These are phyloP conservation scores for Nycticryphes semicollaris DNA, from an alignment of 2,113 vertebrate species.

Conservation along the genomic window DNA sequence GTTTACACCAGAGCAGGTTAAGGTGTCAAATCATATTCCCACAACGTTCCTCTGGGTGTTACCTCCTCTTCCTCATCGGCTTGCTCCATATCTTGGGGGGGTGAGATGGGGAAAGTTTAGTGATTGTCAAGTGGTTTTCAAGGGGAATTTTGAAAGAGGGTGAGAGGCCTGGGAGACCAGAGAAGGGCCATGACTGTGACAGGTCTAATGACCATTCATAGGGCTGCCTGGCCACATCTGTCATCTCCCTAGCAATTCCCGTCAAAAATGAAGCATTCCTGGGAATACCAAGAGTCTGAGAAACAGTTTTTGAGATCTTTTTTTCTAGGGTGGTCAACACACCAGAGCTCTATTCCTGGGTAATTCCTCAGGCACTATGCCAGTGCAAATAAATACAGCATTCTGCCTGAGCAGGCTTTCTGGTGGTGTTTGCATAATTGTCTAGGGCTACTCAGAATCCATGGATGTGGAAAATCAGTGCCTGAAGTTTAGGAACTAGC, in stretches of 20 bases:
- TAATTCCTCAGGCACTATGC: not conserved
- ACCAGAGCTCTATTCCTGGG: not conserved
- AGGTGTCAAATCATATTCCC: not conserved
- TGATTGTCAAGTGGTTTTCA: not conserved
- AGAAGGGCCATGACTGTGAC: not conserved
- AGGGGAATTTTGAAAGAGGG: not conserved
- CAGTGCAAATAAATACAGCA: not conserved
- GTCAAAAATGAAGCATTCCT: not conserved
- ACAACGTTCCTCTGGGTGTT: not conserved
- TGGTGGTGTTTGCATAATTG: not conserved
- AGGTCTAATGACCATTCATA: not conserved
- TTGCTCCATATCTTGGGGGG: not conserved
- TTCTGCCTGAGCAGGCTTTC: not conserved
- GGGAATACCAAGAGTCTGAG: not conserved
- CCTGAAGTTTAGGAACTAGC: not conserved
- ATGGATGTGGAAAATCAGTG: not conserved
- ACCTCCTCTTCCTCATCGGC: not conserved
- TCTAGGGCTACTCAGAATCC: not conserved
- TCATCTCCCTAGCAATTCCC: not conserved
- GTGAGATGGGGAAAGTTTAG: too few relatives aligned
- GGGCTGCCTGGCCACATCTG: not conserved
- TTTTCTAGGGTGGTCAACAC: not conserved
- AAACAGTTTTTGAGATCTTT: not conserved
- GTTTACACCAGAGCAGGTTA: not conserved
- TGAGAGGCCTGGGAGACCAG: not conserved